Base-by-base conservation (phyloP, 2,113 vertebrate genomes). In the Neogobius melanostomus region DNA sequence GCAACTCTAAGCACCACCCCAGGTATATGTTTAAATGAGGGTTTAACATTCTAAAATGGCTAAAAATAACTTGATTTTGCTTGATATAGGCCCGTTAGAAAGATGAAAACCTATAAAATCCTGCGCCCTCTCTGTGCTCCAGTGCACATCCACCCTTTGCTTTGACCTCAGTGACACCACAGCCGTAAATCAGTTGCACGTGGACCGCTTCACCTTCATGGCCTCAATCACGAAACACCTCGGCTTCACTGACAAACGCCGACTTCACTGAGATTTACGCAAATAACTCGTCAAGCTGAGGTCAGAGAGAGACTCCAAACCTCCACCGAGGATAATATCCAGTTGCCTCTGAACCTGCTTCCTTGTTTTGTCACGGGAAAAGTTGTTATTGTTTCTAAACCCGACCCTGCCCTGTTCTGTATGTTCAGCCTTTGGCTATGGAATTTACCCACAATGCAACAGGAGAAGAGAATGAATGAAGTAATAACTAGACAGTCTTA, bases 151-250 rank as follows among this genome's bases (percentile, higher is more conserved):
- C 10, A 5, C 46, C 10, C 46, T 47, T 47, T 5, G 6, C 67
- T 64, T 43, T 42, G 46, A 59, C 72, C 73, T 62, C 50, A 74
- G 72, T 78, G 14, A 74, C 84, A 74, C 68, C 80, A 71, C 76
- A 76, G 2, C 73, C 76, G 70, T 89, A 82, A 86, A 88, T 88
- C 85, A 80, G 47, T 47, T 61, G 75, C 83, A 73, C 72, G 75
- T 84, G 84, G 78, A 85, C 69, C 52, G 75, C 81, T 86, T 88
- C 87, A 87, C 86, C 83, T 81, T 57, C 78, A 82, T 88, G 82
- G 88, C 87, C 84, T 75, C 69, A 45, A 44, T 66, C 51, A 60
- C 44, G 61, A 45, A 49, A 61, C 64, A 64, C 17, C 56, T 47
- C 65, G 36, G 65, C 47, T 53, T 15, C 28, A 3, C 28, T 2